Base-by-base conservation (phyloP, 1,140 invertebrate genomes). In the Drosophila triauraria region DNA sequence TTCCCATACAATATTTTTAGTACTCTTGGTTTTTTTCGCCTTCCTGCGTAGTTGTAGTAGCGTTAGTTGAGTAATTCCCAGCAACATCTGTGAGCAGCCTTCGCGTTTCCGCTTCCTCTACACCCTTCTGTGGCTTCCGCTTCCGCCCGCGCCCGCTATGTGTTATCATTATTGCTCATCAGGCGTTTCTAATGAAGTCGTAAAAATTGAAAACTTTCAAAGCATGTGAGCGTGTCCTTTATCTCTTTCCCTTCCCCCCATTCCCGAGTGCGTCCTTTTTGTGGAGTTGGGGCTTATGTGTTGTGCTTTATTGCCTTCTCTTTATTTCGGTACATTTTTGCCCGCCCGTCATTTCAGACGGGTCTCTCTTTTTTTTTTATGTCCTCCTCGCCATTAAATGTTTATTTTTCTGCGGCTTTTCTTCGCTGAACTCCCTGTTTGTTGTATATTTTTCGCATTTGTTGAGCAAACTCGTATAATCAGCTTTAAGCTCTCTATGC, bases 131-230 rank as follows among this genome's bases (percentile, higher is more conserved):
- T 43, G 12, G n/a, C 25, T 51, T 44, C 9, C 43, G 10, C 6
- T 51, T 61, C 17, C 58, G 27, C 30, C 23, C 8, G 3, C n/a
- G 10, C 23, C 27, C 51, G 44, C 51, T 43, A 50, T 46, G 30
- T 64, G 50, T 81, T 82, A 85, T 86, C 82, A 86, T 85, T 86
- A 86, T 86, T 85, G 82, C 69, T 85, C 82, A 85, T 85, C 82
- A 86, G 63, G 82, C 82, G 82, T 75, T 86, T 86, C 82, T 85
- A 85, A 85, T 85, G 82, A 85, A 85, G 82, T 85, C 82, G 82
- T 85, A 78, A 78, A 85, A 85, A 85, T 85, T 85, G 78, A 86
- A 85, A 85, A 85, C 82, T 85, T 85, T 86, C 78, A 70, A 78
- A 65, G 82, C 82, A 69, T 82, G 64, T 71, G 75, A 56, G 46